phyloP scores from a whole-genome alignment of 2,888 invertebrate species.

The Andrena camellia region DNA sequence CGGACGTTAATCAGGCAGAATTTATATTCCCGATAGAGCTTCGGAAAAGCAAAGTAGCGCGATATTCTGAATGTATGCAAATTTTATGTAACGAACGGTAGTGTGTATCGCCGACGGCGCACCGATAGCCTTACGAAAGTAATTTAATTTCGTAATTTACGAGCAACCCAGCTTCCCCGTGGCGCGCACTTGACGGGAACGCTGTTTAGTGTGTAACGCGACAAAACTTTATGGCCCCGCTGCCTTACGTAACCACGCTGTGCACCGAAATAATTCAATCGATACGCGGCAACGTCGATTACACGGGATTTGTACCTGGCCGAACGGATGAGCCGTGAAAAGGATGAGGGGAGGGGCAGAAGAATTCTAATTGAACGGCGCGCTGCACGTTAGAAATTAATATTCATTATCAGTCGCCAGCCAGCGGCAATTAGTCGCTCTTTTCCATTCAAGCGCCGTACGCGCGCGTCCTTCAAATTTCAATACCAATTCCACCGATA shows the following conservation, averaged over 20 bases:
- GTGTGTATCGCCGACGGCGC: not conserved
- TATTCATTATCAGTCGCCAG: slow-evolving; percentile 22
- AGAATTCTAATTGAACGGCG: slow-evolving; percentile 12
- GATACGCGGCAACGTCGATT: not conserved
- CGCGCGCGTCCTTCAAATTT: slow-evolving; percentile 30
- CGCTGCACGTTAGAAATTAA: slow-evolving; percentile 13
- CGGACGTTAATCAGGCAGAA: slow-evolving; percentile 9
- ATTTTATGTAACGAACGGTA: slow-evolving; percentile 36
- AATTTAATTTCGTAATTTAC: slow-evolving; percentile 46
- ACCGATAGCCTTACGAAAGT: slow-evolving; percentile 16
- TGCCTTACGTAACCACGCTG: slow-evolving; percentile 4
- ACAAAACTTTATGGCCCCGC: slow-evolving; percentile 2
- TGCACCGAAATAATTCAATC: slow-evolving; percentile 23
- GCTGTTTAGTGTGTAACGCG: slow-evolving; percentile 14
- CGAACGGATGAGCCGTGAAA: too few species aligned
- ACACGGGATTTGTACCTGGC: not conserved
- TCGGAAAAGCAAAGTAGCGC: slow-evolving; percentile 9
- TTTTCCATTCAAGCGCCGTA: not conserved
- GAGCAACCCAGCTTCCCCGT: not conserved
- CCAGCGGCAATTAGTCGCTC: slow-evolving; percentile 12
- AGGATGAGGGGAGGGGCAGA: not conserved
- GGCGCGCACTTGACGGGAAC: slow-evolving; percentile 1
- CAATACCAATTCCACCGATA: slow-evolving; percentile 4
- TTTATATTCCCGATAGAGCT: slow-evolving; percentile 6
- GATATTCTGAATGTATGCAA: slow-evolving; percentile 24